Percentiles rank a stretch among this genome's conserved stretches.
These are phyloP conservation scores for Mus minutoides DNA, from an alignment of 2,797 vertebrate genomes.

Conservation along the genomic window DNA sequence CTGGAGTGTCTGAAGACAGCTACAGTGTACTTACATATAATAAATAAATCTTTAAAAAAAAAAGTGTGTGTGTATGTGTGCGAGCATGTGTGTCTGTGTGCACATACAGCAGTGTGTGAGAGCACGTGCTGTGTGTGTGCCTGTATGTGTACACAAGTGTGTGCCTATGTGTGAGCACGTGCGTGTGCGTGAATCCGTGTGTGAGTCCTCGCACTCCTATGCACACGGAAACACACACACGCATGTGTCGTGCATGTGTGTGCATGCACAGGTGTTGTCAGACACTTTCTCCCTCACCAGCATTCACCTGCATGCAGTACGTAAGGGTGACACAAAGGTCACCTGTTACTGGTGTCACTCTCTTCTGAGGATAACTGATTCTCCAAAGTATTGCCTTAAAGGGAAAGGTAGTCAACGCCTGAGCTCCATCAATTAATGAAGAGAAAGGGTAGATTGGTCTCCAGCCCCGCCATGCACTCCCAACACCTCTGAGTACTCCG, in stretches of 20 bases:
- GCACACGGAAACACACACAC: too few species aligned
- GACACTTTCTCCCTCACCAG: neutral
- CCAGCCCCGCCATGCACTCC: too few species aligned
- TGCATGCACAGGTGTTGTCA: neutral
- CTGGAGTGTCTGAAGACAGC: too few species aligned
- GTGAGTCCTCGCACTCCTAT: too few species aligned
- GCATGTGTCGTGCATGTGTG: too few species aligned
- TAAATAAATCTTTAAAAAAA: too few species aligned
- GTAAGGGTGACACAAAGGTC: rapidly evolving
- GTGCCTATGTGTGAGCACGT: too few species aligned
- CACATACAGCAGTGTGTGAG: too few species aligned
- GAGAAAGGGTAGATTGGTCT: neutral
- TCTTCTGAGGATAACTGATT: neutral
- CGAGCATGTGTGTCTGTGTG: neutral
- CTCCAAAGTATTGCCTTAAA: conserved; percentile 39
- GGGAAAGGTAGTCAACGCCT: neutral
- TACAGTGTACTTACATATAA: too few species aligned
- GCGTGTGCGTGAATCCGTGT: too few species aligned
- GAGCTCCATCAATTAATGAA: neutral
- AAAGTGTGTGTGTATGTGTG: neutral
- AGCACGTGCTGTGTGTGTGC: too few species aligned
- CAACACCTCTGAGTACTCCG: neutral
- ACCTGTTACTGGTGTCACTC: neutral
- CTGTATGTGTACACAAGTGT: too few species aligned
- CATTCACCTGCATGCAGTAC: neutral